Conservation (phyloP, 2,888 invertebrate species). For the Meandrusa payeni region DNA sequence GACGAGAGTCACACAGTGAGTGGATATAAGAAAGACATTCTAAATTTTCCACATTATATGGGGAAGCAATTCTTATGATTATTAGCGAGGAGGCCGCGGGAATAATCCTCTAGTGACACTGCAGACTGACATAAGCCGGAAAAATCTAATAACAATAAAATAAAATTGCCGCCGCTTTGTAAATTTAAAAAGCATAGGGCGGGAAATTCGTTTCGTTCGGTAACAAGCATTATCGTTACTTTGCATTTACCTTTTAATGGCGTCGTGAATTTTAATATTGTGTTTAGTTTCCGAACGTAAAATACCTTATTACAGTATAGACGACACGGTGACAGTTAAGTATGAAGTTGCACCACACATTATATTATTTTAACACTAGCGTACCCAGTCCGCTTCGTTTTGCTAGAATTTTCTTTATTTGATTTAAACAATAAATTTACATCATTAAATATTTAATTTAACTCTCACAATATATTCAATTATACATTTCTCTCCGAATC, state of each 20-base stretch:
- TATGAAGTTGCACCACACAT: too few species aligned
- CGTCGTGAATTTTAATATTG: constrained; percentile 51
- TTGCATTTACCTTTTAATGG: constrained; percentile 66
- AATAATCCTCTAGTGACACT: constrained; percentile 75
- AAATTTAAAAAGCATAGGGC: constrained; percentile 75
- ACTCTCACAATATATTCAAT: too few species aligned
- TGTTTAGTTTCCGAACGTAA: constrained; percentile 31
- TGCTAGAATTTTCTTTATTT: too few species aligned
- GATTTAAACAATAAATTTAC: too few species aligned
- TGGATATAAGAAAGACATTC: constrained; percentile 42
- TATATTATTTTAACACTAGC: too few species aligned
- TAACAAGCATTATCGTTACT: constrained; percentile 76
- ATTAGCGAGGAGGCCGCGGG: constrained; percentile 76
- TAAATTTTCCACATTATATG: constrained; percentile 80
- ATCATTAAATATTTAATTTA: too few species aligned
- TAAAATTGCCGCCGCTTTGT: constrained; percentile 78
- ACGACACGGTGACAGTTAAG: too few species aligned
- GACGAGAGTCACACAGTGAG: neutral
- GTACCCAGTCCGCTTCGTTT: too few species aligned
- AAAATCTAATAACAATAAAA: constrained; percentile 81
- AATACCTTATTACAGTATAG: constrained; percentile 33
- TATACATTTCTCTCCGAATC: too few species aligned
- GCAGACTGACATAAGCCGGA: constrained; percentile 78
- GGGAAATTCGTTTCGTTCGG: constrained; percentile 73
- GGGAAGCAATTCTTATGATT: constrained; percentile 79